Conservation (phyloP, 2,797 vertebrate genomes). For the Lerista edwardsae region DNA sequence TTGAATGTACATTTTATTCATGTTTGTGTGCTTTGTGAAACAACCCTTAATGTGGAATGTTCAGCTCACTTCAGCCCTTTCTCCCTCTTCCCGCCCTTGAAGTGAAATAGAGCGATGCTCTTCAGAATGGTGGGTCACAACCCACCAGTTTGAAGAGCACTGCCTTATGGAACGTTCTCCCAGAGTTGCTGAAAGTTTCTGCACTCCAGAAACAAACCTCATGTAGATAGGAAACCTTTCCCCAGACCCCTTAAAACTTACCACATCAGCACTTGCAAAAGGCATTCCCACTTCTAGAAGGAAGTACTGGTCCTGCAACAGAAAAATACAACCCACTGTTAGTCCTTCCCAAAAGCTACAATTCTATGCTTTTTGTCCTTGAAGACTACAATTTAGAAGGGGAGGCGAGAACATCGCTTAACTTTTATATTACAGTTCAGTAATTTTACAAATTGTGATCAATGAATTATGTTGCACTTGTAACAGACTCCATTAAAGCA, state of each 20-base stretch:
- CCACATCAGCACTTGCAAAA: constrained; percentile 44
- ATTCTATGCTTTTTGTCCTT: background rate
- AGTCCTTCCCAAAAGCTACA: constrained; percentile 31
- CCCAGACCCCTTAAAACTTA: constrained; percentile 26
- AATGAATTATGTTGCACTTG: background rate
- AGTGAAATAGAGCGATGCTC: too few species aligned
- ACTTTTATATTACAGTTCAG: background rate
- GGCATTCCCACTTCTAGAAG: constrained; percentile 16
- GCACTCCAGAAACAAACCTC: background rate
- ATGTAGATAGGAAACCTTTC: background rate
- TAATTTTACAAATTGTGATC: background rate
- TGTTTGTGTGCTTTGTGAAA: background rate
- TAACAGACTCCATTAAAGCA: background rate
- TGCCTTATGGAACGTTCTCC: background rate
- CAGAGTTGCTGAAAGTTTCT: background rate
- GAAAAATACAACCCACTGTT: constrained; percentile 37
- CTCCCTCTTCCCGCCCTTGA: too few species aligned
- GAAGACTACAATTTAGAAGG: background rate
- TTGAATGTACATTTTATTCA: background rate
- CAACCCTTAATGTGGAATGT: background rate
- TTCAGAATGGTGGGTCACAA: too few species aligned
- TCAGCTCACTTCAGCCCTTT: background rate
- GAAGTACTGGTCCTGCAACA: constrained; percentile 21
- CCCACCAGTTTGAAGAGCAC: too few species aligned
- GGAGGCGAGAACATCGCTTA: background rate